Evolutionary conservation across 2,797 vertebrate species (phyloP), one percentile per base, ranked within the genome.

Genomic region (Erethizon dorsatum): DNA sequence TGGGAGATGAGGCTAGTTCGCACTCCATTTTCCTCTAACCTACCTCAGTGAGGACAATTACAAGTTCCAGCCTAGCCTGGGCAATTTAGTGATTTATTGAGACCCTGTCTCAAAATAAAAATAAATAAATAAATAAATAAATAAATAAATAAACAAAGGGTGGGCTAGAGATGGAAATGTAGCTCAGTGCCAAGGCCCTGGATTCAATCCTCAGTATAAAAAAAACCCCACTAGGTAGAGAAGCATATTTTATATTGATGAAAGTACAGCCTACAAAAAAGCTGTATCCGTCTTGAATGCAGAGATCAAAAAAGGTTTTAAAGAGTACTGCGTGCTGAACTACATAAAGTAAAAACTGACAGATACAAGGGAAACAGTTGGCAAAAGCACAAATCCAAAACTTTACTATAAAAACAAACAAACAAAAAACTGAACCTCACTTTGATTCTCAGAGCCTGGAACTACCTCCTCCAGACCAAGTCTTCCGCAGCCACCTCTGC

Each of bases 351-450:
- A 84, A 93, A 90, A 89, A 85, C 61, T 45, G 41, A 69, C 28
- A 31, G 31, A 83, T 77, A 57, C 1, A 90, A 88, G 52, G 17
- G 41, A 95, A 93, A 71, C 15, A 71, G 56, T n/a, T 41, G 28
- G 47, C 31, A 93, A 89, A 84, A 78, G 31, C 63, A 93, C 22
- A 63, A 85, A 89, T 84, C 31, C 22, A 85, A 85, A 79, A 13
- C 31, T 82, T 95, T 50, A 56, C 10, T 78, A 5, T 84, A 63
- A 45, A 69, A 73, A 73, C 10, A 71, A 41, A 71, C 69, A 73
- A 73, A 63, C 61, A 63, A 41, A 67, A n/a, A 67, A 6, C 33
- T 5, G 13, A 67, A 79, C 61, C 33, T 95, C 45, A 54, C 45
- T 92, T 92, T 79, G 71, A 89, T 47, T 28, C 59, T 84, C 61